phyloP scores from a whole-genome alignment of 2,888 invertebrate species.

The Cartodere bifasciata region DNA sequence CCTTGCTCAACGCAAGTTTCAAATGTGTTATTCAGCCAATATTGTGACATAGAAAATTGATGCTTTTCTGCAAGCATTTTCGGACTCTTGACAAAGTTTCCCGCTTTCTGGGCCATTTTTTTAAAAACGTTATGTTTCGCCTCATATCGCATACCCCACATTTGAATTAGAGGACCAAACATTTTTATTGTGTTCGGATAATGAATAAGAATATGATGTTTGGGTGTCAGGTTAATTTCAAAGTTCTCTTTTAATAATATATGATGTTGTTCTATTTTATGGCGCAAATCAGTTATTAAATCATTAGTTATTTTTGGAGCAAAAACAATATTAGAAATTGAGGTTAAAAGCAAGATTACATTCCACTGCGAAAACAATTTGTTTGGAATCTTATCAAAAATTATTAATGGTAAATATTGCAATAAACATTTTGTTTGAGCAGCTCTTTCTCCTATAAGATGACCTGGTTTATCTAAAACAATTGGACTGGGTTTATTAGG shows the following conservation, averaged over 20 bases:
- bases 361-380: too few species aligned
- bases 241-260: slow-evolving; percentile 3
- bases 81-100: too few species aligned
- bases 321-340: slow-evolving; percentile 5
- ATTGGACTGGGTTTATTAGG: slow-evolving; percentile 8
- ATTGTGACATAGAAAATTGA: too few species aligned
- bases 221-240: slow-evolving; percentile 11
- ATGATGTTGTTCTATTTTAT: background rate
- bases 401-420: slow-evolving; percentile 7
- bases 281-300: background rate
- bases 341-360: too few species aligned
- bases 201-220: slow-evolving; percentile 12
- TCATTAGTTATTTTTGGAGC: slow-evolving; percentile 1
- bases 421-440: slow-evolving; percentile 12
- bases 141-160: slow-evolving; percentile 12
- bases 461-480: slow-evolving; percentile 3
- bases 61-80: too few species aligned
- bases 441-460: slow-evolving; percentile 11
- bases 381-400: slow-evolving; percentile 2
- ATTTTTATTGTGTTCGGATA: slow-evolving; percentile 11
- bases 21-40: too few species aligned
- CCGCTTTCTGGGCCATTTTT: background rate
- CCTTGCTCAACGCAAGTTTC: too few species aligned
- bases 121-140: slow-evolving; percentile 3
- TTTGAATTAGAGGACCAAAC: slow-evolving; percentile 11